Percentiles rank a stretch among this genome's conserved stretches.
Evolutionary conservation across 2,797 vertebrate genomes (phyloP).

Genomic region (Propithecus deckenii): DNA sequence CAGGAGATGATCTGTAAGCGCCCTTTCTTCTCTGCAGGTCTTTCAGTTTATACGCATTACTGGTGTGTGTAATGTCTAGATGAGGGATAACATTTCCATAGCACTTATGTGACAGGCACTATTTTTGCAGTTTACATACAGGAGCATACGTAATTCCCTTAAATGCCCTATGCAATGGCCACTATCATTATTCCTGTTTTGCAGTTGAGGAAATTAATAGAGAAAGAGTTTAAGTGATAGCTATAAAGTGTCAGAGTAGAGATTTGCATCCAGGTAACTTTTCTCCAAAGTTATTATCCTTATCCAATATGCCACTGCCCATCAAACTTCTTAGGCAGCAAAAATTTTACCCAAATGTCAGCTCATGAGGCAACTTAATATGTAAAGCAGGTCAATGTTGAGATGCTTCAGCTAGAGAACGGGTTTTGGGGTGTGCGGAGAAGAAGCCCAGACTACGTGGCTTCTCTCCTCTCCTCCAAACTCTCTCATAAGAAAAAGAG

Average conservation of each 20-base stretch:
- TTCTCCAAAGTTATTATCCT: neutral
- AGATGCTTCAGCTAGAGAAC: neutral
- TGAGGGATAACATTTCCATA: neutral
- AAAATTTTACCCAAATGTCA: neutral
- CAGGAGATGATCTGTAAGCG: neutral
- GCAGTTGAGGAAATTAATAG: neutral
- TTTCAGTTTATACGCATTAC: too few relatives aligned
- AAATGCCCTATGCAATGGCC: neutral
- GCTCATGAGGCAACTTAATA: neutral
- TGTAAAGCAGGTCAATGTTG: neutral
- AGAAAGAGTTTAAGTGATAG: neutral
- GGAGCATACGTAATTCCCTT: neutral
- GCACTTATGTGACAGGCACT: neutral
- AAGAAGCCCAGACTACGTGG: fast-evolving
- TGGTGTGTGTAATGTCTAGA: neutral
- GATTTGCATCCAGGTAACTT: neutral
- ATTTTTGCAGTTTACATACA: neutral
- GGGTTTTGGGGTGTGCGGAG: fast-evolving
- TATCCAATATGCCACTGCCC: neutral
- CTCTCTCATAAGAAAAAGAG: neutral
- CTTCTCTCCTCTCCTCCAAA: neutral
- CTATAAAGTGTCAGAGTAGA: neutral
- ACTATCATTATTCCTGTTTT: neutral
- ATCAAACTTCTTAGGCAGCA: neutral
- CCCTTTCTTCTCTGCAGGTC: neutral